A percentile compares a stretch with the other conserved stretches of the same genome.
phyloP scores from a whole-genome alignment of 2,888 invertebrate species.

The Trichacis sp. region DNA sequence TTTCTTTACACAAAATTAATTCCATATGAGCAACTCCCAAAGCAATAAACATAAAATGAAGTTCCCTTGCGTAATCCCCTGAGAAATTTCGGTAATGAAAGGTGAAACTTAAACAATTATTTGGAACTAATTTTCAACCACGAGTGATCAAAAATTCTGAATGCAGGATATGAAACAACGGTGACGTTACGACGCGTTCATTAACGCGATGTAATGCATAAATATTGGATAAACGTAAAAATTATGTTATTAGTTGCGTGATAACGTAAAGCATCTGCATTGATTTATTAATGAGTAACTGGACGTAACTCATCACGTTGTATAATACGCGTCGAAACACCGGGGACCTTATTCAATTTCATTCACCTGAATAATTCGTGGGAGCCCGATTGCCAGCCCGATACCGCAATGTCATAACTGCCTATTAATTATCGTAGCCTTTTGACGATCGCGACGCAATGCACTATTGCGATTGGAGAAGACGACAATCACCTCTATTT shows the following conservation, averaged over 20 bases:
- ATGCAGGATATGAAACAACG: too few relatives aligned
- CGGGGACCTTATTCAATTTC: constrained; percentile 32
- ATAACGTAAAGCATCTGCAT: background rate
- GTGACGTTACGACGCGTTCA: too few relatives aligned
- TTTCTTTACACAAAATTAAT: too few relatives aligned
- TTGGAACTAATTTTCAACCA: too few relatives aligned
- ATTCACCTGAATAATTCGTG: constrained; percentile 27
- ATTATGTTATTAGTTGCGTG: background rate
- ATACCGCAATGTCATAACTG: constrained; percentile 29
- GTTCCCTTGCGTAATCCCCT: too few relatives aligned
- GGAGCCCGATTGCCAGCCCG: constrained; percentile 27
- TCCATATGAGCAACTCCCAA: too few relatives aligned
- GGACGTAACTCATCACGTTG: constrained; percentile 9
- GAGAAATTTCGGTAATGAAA: too few relatives aligned
- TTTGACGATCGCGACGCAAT: constrained; percentile 30
- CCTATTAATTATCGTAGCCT: constrained; percentile 33
- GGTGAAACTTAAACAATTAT: too few relatives aligned
- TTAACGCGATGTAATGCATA: too few relatives aligned
- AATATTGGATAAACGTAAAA: background rate
- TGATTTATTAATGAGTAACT: constrained; percentile 17
- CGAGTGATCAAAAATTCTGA: too few relatives aligned
- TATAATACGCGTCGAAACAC: constrained; percentile 12
- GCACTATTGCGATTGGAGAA: constrained; percentile 20
- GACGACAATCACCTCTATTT: constrained; percentile 26
- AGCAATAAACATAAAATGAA: too few relatives aligned